Evolutionary conservation across 2,888 invertebrate species (phyloP).

Genomic region (Alloplasta piceator): DNA sequence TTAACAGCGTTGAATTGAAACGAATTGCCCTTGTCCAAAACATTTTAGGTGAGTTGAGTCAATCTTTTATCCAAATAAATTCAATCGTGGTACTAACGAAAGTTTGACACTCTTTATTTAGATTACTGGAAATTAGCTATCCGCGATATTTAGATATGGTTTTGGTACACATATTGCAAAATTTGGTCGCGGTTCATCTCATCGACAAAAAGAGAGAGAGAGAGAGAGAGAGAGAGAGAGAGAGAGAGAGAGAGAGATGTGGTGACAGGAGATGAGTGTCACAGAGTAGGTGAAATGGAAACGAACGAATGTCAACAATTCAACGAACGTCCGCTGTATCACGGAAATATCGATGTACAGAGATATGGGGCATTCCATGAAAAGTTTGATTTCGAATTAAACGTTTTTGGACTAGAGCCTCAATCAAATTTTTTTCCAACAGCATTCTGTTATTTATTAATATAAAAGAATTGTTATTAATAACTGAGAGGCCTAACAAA

Average conservation of each 20-base stretch:
- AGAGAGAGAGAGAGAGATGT: neutral
- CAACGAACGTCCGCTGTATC: slow-evolving; percentile 53
- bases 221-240: slow-evolving; percentile 2
- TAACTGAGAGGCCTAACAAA: no score
- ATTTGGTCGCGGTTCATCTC: slow-evolving; percentile 54
- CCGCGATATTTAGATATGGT: slow-evolving; percentile 16
- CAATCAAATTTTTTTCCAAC: no score
- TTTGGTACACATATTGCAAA: slow-evolving; percentile 30
- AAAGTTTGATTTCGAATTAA: no score
- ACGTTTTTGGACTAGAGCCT: no score
- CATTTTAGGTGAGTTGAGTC: no score
- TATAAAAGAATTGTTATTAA: no score
- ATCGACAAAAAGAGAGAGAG: slow-evolving; percentile 46
- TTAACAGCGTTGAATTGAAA: no score
- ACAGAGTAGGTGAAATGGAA: slow-evolving; percentile 35
- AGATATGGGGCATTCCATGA: neutral
- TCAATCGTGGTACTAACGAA: no score
- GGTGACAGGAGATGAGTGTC: neutral
- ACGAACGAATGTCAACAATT: slow-evolving; percentile 61
- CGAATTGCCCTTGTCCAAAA: no score
- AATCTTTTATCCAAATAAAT: no score
- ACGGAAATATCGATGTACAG: slow-evolving; percentile 42
- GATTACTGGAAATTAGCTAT: slow-evolving; percentile 27
- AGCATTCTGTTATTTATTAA: no score
- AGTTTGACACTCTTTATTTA: no score